Base-by-base conservation (phyloP, 2,113 vertebrate genomes). In the Aegotheles bennettii region DNA sequence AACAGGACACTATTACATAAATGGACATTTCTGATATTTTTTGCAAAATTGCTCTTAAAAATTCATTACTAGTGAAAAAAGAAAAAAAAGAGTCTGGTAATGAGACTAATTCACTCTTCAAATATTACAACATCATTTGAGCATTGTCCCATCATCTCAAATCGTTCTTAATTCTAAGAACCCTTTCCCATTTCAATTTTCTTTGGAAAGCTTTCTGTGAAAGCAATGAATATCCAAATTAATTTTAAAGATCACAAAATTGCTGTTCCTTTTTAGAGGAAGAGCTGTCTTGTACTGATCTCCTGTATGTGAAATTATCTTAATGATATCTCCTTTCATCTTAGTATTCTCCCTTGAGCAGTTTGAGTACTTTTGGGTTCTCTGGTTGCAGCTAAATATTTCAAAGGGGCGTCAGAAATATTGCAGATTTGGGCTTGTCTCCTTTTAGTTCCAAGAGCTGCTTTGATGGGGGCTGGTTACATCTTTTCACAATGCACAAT, bases 291-390 rank as follows among this genome's bases (percentile, higher is more conserved):
- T 90, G 45, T 69, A 47, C 63, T 85, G 33, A 74, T 95, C 67
- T 87, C 33, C 76, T 80, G 26, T 85, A 86, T 86, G 93, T 54
- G 94, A 88, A 94, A 94, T 96, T 95, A 88, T 88, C 79, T 93
- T 95, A 96, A 95, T 93, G 87, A 76, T 95, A 59, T 70, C 71
- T 90, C 68, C 75, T 96, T 95, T 95, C 89, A 94, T 94, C 70
- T 97, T 79, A 35, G 19, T 61, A 23, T 93, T 94, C 68, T 94
- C 90, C 90, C 75, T 92, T 74, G 92, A 95, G 90, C 21, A 2
- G 43, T 86, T 90, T 90, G 88, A 95, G 89, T 94, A 85, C 94
- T 95, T 94, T 87, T 64, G 78, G 64, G 29, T 54, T 92, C 86
- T 95, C 83, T 71, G 73, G 83, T 89, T 87, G 64, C 91, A 87